phyloP scores from a whole-genome alignment of 2,113 vertebrate genomes.

The Notarius quadriscutis region DNA sequence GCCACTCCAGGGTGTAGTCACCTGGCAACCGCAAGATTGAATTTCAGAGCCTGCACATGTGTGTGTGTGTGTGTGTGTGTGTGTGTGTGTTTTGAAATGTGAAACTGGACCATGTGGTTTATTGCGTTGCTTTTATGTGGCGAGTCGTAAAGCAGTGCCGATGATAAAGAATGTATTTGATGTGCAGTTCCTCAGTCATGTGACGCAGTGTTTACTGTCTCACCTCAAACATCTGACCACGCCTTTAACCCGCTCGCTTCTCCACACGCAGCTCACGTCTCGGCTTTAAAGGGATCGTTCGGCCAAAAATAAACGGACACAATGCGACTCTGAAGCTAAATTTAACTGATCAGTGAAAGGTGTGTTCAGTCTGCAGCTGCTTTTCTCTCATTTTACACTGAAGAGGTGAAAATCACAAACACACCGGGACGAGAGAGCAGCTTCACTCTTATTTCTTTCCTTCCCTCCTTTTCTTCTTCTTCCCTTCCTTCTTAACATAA shows the following conservation, averaged over 20 bases:
- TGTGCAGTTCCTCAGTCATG: background rate
- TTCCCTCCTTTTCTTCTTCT: no score
- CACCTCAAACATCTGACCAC: background rate
- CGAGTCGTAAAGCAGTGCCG: background rate
- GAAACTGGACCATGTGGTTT: background rate
- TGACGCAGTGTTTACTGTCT: background rate
- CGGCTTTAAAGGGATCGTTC: background rate
- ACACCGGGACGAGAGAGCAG: background rate
- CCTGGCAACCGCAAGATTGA: slow-evolving; percentile 71
- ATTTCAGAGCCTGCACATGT: slow-evolving; percentile 53
- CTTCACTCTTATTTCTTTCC: background rate
- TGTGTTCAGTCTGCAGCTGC: background rate
- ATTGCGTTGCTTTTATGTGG: background rate
- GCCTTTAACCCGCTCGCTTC: background rate
- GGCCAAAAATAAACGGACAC: background rate
- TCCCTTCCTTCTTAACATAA: background rate
- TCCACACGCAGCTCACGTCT: background rate
- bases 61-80: slow-evolving; percentile 4
- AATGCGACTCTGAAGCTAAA: background rate
- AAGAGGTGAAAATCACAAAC: background rate
- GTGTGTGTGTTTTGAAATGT: slow-evolving; percentile 6
- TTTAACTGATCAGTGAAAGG: no score
- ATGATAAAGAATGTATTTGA: background rate
- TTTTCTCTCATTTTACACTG: background rate
- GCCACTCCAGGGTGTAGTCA: slow-evolving; percentile 62